phyloP scores from a whole-genome alignment of 2,797 vertebrate genomes.

The Anguilla megastoma region DNA sequence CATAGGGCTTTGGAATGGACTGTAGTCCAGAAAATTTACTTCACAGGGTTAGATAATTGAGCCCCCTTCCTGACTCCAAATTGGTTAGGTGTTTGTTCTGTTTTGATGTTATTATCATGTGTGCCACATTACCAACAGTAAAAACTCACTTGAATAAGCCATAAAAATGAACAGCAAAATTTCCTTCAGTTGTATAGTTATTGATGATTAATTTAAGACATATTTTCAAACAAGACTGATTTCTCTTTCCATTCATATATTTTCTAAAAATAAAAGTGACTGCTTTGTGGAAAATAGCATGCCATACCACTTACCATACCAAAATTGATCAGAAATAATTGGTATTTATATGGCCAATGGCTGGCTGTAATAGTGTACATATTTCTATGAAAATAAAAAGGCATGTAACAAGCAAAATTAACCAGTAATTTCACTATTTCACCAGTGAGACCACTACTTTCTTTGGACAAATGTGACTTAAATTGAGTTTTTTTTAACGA shows the following conservation, averaged over 20 bases:
- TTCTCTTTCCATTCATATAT: not conserved
- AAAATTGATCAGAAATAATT: not conserved
- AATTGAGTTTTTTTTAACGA: no score
- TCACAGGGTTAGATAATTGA: not conserved
- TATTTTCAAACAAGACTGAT: not conserved
- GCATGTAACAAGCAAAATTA: not conserved
- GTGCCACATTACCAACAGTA: not conserved
- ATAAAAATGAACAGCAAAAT: not conserved
- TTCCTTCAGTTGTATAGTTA: not conserved
- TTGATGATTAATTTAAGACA: not conserved
- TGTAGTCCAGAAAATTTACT: not conserved
- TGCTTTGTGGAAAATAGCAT: not conserved
- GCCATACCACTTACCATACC: not conserved
- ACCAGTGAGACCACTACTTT: not conserved
- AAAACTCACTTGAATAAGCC: not conserved
- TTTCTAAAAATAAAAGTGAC: not conserved
- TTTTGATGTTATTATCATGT: not conserved
- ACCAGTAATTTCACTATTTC: not conserved
- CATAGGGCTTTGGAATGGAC: not conserved
- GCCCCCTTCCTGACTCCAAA: not conserved
- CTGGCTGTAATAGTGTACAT: not conserved
- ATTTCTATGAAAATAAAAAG: not conserved
- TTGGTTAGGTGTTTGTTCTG: not conserved
- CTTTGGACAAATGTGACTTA: not conserved
- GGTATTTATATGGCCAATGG: not conserved